Percentiles rank a stretch among this genome's conserved stretches.
Conservation (phyloP, 2,888 invertebrate genomes). For the Dioctria linearis region DNA sequence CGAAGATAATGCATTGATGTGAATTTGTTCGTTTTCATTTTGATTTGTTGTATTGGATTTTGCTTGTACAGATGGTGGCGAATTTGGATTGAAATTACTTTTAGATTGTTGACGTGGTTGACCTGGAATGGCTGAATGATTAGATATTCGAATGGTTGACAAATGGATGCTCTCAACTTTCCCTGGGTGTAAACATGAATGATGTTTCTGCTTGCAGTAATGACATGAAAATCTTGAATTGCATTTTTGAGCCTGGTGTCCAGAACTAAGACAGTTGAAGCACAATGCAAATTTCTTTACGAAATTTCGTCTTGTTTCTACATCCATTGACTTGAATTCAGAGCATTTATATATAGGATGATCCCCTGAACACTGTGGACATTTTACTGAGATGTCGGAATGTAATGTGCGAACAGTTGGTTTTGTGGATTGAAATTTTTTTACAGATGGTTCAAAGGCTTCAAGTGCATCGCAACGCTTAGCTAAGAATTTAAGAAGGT, state of each 20-base stretch:
- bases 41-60: too few species aligned
- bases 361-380: not conserved
- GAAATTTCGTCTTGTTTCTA: not conserved
- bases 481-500: not conserved
- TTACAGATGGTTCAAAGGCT: not conserved
- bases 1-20: not conserved
- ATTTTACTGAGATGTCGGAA: not conserved
- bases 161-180: not conserved
- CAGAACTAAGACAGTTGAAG: not conserved
- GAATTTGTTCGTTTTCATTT: not conserved
- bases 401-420: not conserved
- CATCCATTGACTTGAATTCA: not conserved
- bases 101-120: not conserved
- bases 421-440: not conserved
- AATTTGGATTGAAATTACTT: not conserved
- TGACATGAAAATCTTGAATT: not conserved
- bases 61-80: too few species aligned
- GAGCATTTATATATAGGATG: not conserved
- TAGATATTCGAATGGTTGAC: too few species aligned
- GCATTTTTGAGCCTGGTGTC: not conserved
- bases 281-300: not conserved
- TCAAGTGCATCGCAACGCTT: constrained; percentile 19
- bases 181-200: not conserved
- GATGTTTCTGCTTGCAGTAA: not conserved
- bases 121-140: not conserved